Evolutionary conservation across 35 echinoderm and acorn worm species (phyloP).

Genomic region (Acanthaster planci): DNA sequence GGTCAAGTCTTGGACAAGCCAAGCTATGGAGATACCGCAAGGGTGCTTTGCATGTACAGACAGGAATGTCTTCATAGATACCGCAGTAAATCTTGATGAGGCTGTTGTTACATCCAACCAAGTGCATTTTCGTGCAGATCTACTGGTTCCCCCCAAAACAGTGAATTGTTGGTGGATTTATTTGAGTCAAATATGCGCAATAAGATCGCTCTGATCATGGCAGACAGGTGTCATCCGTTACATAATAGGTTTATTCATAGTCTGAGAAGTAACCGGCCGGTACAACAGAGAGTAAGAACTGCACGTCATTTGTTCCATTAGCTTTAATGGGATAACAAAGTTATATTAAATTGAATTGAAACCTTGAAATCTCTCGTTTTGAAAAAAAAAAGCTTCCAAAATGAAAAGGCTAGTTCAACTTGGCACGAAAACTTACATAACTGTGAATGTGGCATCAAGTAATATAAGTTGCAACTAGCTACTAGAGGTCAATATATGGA

Average conservation of each 20-base stretch:
- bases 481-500: no score
- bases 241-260: not conserved
- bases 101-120: not conserved
- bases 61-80: not conserved
- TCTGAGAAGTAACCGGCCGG: not conserved
- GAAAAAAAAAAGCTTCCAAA: no score
- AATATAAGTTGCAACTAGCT: no score
- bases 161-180: not conserved
- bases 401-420: no score
- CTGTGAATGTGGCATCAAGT: no score
- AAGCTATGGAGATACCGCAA: not conserved
- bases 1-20: not conserved
- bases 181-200: not conserved
- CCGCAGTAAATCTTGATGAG: not conserved
- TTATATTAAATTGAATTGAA: no score
- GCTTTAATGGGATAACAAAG: no score
- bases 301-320: no score
- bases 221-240: not conserved
- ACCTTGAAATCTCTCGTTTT: no score
- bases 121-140: not conserved
- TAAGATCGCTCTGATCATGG: not conserved
- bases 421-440: no score
- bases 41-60: not conserved
- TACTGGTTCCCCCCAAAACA: not conserved
- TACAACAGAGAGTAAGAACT: not conserved